A percentile compares a stretch with the other conserved stretches of the same genome.
phyloP scores from a whole-genome alignment of 2,888 invertebrate species.

The Lamellibrachia satsuma region DNA sequence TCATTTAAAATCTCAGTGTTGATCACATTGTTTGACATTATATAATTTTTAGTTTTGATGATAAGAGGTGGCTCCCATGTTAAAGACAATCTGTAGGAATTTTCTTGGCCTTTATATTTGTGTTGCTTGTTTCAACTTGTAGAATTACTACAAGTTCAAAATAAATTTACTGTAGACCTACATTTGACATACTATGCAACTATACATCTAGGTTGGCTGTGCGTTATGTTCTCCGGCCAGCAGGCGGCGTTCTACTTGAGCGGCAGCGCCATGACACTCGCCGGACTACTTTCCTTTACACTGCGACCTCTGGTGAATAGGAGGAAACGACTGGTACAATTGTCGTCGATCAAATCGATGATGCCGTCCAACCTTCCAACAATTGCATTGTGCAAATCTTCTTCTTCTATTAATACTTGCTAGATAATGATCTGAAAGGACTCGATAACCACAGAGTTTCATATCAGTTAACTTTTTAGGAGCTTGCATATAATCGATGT shows the following conservation, averaged over 20 bases:
- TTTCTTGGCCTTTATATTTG: too few species aligned
- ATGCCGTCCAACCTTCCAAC: background rate
- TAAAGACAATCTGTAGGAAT: too few species aligned
- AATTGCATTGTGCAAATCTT: background rate
- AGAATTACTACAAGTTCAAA: too few species aligned
- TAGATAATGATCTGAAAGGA: background rate
- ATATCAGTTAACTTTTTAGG: background rate
- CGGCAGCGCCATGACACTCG: conserved; percentile 84
- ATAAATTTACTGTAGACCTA: conserved; percentile 20
- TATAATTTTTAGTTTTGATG: too few species aligned
- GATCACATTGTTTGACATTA: too few species aligned
- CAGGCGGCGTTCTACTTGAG: conserved; percentile 92
- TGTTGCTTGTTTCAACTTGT: too few species aligned
- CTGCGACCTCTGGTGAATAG: conserved; percentile 38
- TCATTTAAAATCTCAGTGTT: too few species aligned
- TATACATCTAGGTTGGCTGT: conserved; percentile 85
- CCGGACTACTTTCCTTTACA: conserved; percentile 79
- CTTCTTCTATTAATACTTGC: background rate
- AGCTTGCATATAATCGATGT: background rate
- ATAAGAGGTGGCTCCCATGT: too few species aligned
- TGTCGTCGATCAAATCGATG: background rate
- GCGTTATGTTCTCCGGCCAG: conserved; percentile 86
- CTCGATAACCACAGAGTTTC: background rate
- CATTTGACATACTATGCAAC: background rate
- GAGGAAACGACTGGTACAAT: background rate